These are phyloP conservation scores for Drosophila monieri DNA, from an alignment of 2,888 invertebrate genomes.

Conservation along the genomic window DNA sequence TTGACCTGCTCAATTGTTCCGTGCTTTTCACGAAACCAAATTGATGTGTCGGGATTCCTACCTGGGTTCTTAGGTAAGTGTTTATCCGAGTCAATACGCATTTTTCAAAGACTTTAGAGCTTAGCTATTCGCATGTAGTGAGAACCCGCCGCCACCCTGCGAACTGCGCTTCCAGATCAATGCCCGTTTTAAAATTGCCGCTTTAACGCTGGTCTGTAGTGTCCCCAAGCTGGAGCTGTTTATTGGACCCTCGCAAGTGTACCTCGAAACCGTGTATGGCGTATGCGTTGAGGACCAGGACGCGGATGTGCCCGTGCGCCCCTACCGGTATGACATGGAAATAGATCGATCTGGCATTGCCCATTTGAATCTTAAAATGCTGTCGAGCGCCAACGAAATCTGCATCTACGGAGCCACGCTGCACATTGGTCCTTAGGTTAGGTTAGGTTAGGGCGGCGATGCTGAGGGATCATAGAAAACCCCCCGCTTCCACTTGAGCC, in stretches of 20 bases:
- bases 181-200: slow-evolving; percentile 74
- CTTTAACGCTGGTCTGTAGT: slow-evolving; percentile 77
- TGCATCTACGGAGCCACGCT: slow-evolving; percentile 81
- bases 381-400: slow-evolving; percentile 72
- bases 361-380: slow-evolving; percentile 73
- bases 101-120: too few species aligned
- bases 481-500: too few species aligned
- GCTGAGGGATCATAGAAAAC: too few species aligned
- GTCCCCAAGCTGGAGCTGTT: slow-evolving; percentile 81
- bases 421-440: slow-evolving; percentile 74
- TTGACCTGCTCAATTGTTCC: too few species aligned
- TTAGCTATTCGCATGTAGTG: slow-evolving; percentile 57
- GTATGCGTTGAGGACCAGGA: slow-evolving; percentile 65
- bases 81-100: too few species aligned
- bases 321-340: slow-evolving; percentile 81
- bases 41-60: too few species aligned
- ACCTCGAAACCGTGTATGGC: slow-evolving; percentile 80
- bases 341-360: slow-evolving; percentile 78
- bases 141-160: slow-evolving; percentile 61
- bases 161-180: slow-evolving; percentile 72
- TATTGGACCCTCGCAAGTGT: slow-evolving; percentile 76
- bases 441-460: too few species aligned
- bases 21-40: too few species aligned
- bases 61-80: too few species aligned
- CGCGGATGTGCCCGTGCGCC: slow-evolving; percentile 49